Percentiles rank a stretch among this genome's conserved stretches.
These are phyloP conservation scores for Hydrolagus colliei DNA, from an alignment of 2,797 vertebrate genomes.

Conservation along the genomic window DNA sequence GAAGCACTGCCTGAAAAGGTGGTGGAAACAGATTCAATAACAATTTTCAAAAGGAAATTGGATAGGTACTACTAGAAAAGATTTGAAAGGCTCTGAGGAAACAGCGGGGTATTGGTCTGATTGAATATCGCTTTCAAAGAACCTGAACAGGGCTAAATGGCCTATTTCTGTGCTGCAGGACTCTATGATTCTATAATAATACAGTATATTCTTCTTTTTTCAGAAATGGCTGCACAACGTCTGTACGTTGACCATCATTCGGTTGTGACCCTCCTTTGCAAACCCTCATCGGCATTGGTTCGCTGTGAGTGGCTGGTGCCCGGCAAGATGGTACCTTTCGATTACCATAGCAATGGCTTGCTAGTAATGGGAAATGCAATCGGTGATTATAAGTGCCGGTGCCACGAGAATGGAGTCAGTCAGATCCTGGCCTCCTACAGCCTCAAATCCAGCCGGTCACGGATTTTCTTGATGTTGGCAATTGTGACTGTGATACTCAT, in stretches of 20 bases:
- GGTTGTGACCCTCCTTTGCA: not conserved
- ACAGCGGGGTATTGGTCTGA: too few species aligned
- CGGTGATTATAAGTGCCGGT: not conserved
- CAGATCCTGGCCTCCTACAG: not conserved
- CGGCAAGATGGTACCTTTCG: not conserved
- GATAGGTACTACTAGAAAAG: too few species aligned
- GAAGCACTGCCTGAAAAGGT: too few species aligned
- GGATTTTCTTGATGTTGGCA: not conserved
- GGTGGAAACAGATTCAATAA: too few species aligned
- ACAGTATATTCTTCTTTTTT: not conserved
- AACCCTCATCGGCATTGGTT: not conserved
- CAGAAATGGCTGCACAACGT: not conserved
- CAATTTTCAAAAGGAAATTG: too few species aligned
- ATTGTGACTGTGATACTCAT: not conserved
- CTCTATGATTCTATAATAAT: not conserved
- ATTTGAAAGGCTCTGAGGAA: too few species aligned
- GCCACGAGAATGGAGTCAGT: not conserved
- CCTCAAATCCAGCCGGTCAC: not conserved
- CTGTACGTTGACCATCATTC: not conserved
- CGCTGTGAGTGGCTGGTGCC: not conserved
- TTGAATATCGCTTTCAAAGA: too few species aligned
- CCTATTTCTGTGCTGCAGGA: not conserved
- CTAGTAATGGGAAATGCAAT: not conserved
- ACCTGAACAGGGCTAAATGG: too few species aligned
- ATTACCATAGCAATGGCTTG: not conserved